phyloP scores from a whole-genome alignment of 1,140 invertebrate genomes.

The Helicorthomorpha holstii region DNA sequence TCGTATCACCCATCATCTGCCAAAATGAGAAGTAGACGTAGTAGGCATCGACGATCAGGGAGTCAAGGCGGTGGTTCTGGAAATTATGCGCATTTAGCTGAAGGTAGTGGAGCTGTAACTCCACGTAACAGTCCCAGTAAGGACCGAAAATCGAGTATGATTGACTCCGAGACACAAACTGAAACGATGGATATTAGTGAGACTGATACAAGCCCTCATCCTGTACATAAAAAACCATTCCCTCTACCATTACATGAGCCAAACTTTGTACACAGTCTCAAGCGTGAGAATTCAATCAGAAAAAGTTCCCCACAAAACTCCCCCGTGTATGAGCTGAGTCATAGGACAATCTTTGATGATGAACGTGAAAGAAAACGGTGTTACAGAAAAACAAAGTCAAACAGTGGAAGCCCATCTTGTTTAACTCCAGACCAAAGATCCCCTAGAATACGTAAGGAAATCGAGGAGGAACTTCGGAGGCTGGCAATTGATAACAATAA shows the following conservation, averaged over 20 bases:
- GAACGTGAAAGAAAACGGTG: too few species aligned
- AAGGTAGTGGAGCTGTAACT: not conserved
- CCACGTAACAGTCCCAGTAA: constrained; percentile 9
- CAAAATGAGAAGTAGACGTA: constrained; percentile 20
- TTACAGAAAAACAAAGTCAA: too few species aligned
- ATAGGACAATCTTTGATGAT: too few species aligned
- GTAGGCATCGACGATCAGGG: constrained; percentile 21
- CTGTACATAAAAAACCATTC: not conserved
- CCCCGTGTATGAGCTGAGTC: too few species aligned
- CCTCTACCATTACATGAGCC: not conserved
- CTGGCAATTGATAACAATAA: not conserved
- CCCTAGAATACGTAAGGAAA: too few species aligned
- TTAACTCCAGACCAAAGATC: too few species aligned
- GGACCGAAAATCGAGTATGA: constrained; percentile 15
- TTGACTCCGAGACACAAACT: constrained; percentile 48
- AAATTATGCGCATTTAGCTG: constrained; percentile 3
- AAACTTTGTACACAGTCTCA: too few species aligned
- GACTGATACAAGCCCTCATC: constrained; percentile 27
- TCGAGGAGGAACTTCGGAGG: too few species aligned
- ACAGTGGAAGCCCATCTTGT: too few species aligned
- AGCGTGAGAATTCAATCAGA: too few species aligned
- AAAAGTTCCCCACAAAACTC: too few species aligned
- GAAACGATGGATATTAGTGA: constrained; percentile 39
- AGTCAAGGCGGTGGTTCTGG: constrained; percentile 17
- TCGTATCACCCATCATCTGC: constrained; percentile 20